Evolutionary conservation across 2,888 invertebrate species (phyloP).

Genomic region (Operophtera brumata): DNA sequence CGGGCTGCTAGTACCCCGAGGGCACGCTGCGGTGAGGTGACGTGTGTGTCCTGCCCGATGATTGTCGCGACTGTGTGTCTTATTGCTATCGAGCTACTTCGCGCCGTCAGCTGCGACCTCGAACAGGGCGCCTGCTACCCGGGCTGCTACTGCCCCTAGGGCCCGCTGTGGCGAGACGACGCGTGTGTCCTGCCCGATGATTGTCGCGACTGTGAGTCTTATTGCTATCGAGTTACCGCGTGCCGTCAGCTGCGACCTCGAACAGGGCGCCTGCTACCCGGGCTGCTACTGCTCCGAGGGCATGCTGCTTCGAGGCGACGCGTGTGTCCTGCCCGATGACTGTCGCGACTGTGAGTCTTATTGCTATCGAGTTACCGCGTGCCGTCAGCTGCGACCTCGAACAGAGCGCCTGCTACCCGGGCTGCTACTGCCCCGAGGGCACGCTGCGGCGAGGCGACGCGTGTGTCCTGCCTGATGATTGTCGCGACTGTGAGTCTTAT

Average conservation of each 20-base stretch:
- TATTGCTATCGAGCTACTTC: no score
- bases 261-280: conserved; percentile 86
- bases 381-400: conserved; percentile 73
- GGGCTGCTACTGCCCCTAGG: conserved; percentile 60
- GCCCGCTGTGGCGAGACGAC: conserved; percentile 78
- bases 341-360: conserved; percentile 86
- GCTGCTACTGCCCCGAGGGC: conserved; percentile 46
- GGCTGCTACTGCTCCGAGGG: conserved; percentile 60
- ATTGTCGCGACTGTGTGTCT: conserved; percentile 84
- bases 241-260: conserved; percentile 73
- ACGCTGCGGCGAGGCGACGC: conserved; percentile 79
- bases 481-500: conserved; percentile 85
- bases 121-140: conserved; percentile 86
- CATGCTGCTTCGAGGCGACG: conserved; percentile 78
- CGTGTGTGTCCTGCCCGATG: conserved; percentile 82
- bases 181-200: conserved; percentile 83
- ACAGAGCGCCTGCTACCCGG: conserved; percentile 87
- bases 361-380: no score
- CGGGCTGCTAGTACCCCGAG: conserved; percentile 70
- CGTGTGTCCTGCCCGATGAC: conserved; percentile 83
- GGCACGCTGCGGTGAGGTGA: conserved; percentile 78
- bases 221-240: no score
- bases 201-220: conserved; percentile 84
- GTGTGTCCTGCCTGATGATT: conserved; percentile 84
- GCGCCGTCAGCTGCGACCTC: conserved; percentile 75